These are phyloP conservation scores for Xyrichtys novacula DNA, from an alignment of 2,797 vertebrate species.

Conservation along the genomic window DNA sequence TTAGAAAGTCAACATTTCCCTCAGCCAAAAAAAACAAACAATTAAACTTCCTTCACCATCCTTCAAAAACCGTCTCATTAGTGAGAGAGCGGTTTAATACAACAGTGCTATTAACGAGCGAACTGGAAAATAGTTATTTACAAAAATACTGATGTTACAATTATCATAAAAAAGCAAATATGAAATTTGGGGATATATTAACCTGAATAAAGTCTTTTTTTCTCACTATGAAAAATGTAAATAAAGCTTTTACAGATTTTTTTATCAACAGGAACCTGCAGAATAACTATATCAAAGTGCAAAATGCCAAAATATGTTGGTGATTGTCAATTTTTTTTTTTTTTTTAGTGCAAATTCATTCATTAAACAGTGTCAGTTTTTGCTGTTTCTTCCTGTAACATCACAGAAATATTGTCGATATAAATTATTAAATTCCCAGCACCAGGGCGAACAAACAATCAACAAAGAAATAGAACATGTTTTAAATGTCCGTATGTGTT, in stretches of 20 bases:
- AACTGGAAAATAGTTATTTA: not conserved
- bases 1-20: too few species aligned
- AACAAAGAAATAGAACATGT: not conserved
- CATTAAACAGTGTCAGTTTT: conserved; percentile 28
- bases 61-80: not conserved
- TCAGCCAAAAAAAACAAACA: too few species aligned
- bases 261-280: conserved; percentile 5
- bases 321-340: not conserved
- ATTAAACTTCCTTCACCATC: not conserved
- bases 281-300: conserved; percentile 14
- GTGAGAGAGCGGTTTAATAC: not conserved
- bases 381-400: not conserved
- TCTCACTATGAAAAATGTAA: not conserved
- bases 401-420: not conserved
- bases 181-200: not conserved
- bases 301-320: not conserved
- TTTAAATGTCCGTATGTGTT: not conserved
- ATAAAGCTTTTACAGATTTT: conserved; percentile 4
- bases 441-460: conserved; percentile 1
- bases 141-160: not conserved
- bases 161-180: not conserved
- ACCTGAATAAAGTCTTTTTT: not conserved
- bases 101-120: not conserved
- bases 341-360: conserved; percentile 35
- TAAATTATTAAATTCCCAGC: conserved; percentile 17